phyloP scores from a whole-genome alignment of 1,140 invertebrate species.

The Aethina tumida region DNA sequence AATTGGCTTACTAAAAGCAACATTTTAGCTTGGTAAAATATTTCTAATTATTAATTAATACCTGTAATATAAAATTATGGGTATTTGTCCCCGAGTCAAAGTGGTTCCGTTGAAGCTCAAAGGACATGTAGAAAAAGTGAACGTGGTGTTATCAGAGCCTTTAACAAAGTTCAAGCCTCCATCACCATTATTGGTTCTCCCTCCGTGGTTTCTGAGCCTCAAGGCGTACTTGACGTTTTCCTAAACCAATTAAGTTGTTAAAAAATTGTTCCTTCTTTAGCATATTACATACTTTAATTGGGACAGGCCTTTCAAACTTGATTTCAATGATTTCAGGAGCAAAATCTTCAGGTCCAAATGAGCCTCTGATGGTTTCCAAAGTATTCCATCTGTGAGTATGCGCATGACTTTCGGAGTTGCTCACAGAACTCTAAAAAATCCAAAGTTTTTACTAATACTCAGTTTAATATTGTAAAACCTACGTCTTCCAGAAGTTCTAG shows the following conservation, averaged over 20 bases:
- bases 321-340: slow-evolving; percentile 72
- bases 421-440: slow-evolving; percentile 27
- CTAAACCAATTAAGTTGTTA: slow-evolving; percentile 36
- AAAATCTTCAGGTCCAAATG: slow-evolving; percentile 67
- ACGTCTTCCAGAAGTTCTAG: slow-evolving; percentile 81
- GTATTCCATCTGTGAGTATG: slow-evolving; percentile 62
- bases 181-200: slow-evolving; percentile 86
- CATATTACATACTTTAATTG: slow-evolving; percentile 58
- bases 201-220: slow-evolving; percentile 81
- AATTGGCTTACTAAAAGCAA: slow-evolving; percentile 45
- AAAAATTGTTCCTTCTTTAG: background rate
- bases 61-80: slow-evolving; percentile 85
- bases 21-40: slow-evolving; percentile 3
- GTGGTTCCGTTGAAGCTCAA: slow-evolving; percentile 93
- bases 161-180: slow-evolving; percentile 76
- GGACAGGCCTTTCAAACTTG: slow-evolving; percentile 81
- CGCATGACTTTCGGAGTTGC: slow-evolving; percentile 36
- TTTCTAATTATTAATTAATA: slow-evolving; percentile 12
- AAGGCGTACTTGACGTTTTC: slow-evolving; percentile 85
- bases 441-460: background rate
- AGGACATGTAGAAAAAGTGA: slow-evolving; percentile 85
- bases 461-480: slow-evolving; percentile 12
- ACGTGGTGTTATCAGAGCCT: slow-evolving; percentile 85
- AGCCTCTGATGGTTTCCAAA: slow-evolving; percentile 60
- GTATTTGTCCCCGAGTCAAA: slow-evolving; percentile 87